A percentile compares a stretch with the other conserved stretches of the same genome.
These are phyloP conservation scores for Lutjanus erythropterus DNA, from an alignment of 2,113 vertebrate species.

Conservation along the genomic window DNA sequence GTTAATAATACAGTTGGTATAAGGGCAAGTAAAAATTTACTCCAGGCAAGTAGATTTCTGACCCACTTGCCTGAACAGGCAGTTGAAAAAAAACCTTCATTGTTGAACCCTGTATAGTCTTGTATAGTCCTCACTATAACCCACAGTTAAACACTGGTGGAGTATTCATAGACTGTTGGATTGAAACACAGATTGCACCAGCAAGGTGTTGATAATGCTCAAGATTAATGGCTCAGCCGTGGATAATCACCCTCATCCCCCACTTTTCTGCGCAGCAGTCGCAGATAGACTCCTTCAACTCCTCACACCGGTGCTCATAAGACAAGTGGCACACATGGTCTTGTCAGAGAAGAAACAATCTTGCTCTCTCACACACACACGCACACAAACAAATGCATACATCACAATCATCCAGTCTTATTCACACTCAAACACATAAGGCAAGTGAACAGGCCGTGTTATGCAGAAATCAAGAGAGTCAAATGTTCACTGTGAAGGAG, in stretches of 20 bases:
- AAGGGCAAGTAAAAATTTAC: too few species aligned
- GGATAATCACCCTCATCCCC: slow-evolving; percentile 74
- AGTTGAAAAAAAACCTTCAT: too few species aligned
- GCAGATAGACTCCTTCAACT: slow-evolving; percentile 72
- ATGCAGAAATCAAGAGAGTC: slow-evolving; percentile 55
- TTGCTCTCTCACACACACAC: slow-evolving; percentile 10
- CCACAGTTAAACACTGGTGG: slow-evolving; percentile 36
- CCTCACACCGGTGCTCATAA: slow-evolving; percentile 52
- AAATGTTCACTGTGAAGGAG: slow-evolving; percentile 51
- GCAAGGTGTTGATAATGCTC: slow-evolving; percentile 79
- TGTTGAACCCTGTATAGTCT: slow-evolving; percentile 19
- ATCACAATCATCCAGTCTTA: slow-evolving; percentile 29
- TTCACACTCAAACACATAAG: slow-evolving; percentile 33
- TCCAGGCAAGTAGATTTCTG: too few species aligned
- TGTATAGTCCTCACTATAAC: slow-evolving; percentile 27
- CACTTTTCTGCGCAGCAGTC: slow-evolving; percentile 61
- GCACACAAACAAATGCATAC: slow-evolving; percentile 31
- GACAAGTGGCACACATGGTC: slow-evolving; percentile 65
- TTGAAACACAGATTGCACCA: slow-evolving; percentile 76
- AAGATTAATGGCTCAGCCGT: slow-evolving; percentile 81
- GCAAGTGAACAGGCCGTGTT: slow-evolving; percentile 30
- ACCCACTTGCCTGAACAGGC: too few species aligned
- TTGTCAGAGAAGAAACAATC: slow-evolving; percentile 61
- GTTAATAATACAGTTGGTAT: too few species aligned
- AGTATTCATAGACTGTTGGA: slow-evolving; percentile 57